Evolutionary conservation across 2,797 vertebrate genomes (phyloP).

Genomic region (Falco cherrug): DNA sequence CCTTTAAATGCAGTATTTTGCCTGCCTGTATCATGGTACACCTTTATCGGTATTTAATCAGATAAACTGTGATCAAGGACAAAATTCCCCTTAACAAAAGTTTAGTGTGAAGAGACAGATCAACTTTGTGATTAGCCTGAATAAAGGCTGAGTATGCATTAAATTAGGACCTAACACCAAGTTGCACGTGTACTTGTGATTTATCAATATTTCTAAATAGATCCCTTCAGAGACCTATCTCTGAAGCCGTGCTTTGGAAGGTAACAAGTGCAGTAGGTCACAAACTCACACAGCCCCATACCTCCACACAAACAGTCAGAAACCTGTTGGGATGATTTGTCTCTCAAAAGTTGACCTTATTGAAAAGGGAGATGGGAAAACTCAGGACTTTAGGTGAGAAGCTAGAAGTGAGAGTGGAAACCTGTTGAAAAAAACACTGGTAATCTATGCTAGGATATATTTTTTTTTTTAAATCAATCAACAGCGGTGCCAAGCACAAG

Average conservation of each 20-base stretch:
- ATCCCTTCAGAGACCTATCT: not conserved
- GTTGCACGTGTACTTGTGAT: not conserved
- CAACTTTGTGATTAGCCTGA: not conserved
- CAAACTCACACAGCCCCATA: not conserved
- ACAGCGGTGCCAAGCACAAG: accelerated
- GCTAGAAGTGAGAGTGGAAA: not conserved
- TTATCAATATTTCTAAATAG: not conserved
- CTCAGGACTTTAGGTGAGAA: not conserved
- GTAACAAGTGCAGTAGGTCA: not conserved
- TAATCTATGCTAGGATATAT: not conserved
- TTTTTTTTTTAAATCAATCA: not conserved
- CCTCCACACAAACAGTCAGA: not conserved
- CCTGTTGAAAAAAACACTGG: not conserved
- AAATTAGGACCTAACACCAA: not conserved
- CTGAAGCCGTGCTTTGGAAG: not conserved
- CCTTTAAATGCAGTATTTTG: not conserved
- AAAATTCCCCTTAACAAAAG: not conserved
- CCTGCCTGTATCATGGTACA: not conserved
- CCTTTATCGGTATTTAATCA: not conserved
- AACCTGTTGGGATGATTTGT: accelerated
- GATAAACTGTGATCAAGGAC: not conserved
- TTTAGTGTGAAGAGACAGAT: not conserved
- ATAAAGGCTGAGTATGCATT: not conserved
- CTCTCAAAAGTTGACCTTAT: not conserved
- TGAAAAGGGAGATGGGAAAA: not conserved